Conservation (phyloP, 1,140 invertebrate species). For the Zophobas atratus region DNA sequence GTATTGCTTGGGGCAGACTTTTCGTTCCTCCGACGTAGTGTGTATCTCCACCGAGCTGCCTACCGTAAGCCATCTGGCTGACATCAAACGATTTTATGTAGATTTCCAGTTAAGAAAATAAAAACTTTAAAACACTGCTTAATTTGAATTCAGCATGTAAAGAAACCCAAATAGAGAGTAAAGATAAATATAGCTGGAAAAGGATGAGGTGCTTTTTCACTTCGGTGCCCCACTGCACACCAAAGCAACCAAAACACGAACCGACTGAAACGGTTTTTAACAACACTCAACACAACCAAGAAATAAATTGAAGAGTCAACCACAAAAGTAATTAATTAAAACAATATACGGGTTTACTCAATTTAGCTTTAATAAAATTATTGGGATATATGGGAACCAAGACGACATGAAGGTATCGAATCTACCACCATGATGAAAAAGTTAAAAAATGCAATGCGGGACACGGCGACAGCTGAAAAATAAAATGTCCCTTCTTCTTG, state of each 20-base stretch:
- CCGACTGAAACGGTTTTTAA: conserved; percentile 28
- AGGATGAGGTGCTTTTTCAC: conserved; percentile 34
- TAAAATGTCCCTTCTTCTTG: conserved; percentile 4
- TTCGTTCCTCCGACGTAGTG: conserved; percentile 48
- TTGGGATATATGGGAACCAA: conserved; percentile 21
- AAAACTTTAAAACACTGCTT: conserved; percentile 61
- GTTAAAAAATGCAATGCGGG: conserved; percentile 38
- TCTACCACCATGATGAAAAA: conserved; percentile 28
- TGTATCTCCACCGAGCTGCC: conserved; percentile 50
- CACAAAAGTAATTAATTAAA: conserved; percentile 36
- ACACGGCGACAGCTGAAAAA: conserved; percentile 17
- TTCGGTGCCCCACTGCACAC: conserved; percentile 9
- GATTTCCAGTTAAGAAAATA: conserved; percentile 62
- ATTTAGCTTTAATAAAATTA: conserved; percentile 42
- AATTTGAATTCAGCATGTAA: conserved; percentile 58
- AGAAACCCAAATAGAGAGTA: conserved; percentile 56
- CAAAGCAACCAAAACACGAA: conserved; percentile 29
- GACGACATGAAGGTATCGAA: conserved; percentile 9
- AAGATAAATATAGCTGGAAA: conserved; percentile 48
- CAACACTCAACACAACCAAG: background rate
- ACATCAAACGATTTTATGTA: conserved; percentile 63
- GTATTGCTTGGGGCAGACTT: conserved; percentile 53
- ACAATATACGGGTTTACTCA: conserved; percentile 41
- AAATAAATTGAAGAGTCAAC: conserved; percentile 30
- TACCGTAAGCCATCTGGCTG: conserved; percentile 53